phyloP scores from a whole-genome alignment of 2,888 invertebrate species.

The Beris morrisii region DNA sequence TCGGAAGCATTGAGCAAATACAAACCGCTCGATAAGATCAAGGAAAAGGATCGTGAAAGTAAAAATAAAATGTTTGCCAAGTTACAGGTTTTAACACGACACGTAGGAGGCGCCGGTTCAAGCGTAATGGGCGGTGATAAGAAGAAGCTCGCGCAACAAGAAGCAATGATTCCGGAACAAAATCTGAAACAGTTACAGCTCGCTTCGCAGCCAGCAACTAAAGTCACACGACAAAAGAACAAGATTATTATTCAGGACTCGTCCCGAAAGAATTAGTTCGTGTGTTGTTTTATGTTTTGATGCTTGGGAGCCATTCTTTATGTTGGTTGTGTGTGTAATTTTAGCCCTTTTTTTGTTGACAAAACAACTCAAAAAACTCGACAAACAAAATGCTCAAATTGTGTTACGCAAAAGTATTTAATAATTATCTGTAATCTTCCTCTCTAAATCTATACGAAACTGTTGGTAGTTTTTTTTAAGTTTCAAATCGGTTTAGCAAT shows the following conservation, averaged over 20 bases:
- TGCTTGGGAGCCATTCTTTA: background rate
- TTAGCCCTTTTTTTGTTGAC: too few relatives aligned
- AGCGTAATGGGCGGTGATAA: constrained; percentile 25
- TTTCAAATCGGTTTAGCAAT: too few relatives aligned
- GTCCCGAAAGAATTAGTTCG: constrained; percentile 49
- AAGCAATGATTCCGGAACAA: constrained; percentile 64
- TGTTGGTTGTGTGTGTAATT: background rate
- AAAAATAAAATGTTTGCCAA: constrained; percentile 60
- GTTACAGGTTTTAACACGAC: constrained; percentile 58
- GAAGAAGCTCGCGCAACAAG: constrained; percentile 36
- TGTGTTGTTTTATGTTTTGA: background rate
- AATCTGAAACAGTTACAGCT: constrained; percentile 70
- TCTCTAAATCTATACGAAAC: too few relatives aligned
- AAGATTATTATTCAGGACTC: constrained; percentile 73
- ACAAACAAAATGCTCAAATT: too few relatives aligned
- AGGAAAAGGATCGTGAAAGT: constrained; percentile 56
- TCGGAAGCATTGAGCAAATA: constrained; percentile 48
- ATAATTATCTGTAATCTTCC: too few relatives aligned
- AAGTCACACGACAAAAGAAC: constrained; percentile 80
- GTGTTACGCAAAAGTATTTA: too few relatives aligned
- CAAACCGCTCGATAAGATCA: constrained; percentile 53
- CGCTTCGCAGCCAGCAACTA: constrained; percentile 65
- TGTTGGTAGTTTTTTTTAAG: too few relatives aligned
- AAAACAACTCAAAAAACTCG: too few relatives aligned
- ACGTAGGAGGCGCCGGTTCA: constrained; percentile 44